These are phyloP conservation scores for Phengaris arion DNA, from an alignment of 2,888 invertebrate genomes.

Conservation along the genomic window DNA sequence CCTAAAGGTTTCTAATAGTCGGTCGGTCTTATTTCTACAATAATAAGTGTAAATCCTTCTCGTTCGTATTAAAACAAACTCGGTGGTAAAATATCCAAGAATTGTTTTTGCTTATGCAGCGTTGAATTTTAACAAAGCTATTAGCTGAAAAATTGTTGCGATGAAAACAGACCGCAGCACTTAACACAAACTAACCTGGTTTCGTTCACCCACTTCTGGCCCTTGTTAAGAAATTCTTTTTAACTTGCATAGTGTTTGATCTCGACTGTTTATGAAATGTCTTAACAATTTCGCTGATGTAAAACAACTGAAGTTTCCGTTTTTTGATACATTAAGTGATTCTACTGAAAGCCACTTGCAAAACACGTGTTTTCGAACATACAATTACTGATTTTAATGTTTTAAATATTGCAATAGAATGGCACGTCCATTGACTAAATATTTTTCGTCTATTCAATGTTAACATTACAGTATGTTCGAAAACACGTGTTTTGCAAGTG, in stretches of 20 bases:
- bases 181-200: conserved; percentile 27
- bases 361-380: too few relatives aligned
- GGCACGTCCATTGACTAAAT: too few relatives aligned
- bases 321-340: background rate
- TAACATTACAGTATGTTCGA: too few relatives aligned
- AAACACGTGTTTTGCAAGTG: background rate
- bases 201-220: conserved; percentile 7
- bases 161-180: background rate
- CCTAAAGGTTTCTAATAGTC: too few relatives aligned
- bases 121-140: background rate
- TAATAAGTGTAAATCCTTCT: too few relatives aligned
- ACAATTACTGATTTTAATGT: too few relatives aligned
- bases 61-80: background rate
- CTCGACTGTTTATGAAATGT: conserved; percentile 18
- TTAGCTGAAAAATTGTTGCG: conserved; percentile 13
- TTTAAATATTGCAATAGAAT: too few relatives aligned
- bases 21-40: too few relatives aligned
- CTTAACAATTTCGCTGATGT: conserved; percentile 21
- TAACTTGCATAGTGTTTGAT: conserved; percentile 20
- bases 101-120: background rate
- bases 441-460: too few relatives aligned
- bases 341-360: background rate
- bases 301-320: background rate
- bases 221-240: conserved; percentile 22
- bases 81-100: background rate